These are phyloP conservation scores for Fulmarus glacialis DNA, from an alignment of 2,113 vertebrate species.

Conservation along the genomic window DNA sequence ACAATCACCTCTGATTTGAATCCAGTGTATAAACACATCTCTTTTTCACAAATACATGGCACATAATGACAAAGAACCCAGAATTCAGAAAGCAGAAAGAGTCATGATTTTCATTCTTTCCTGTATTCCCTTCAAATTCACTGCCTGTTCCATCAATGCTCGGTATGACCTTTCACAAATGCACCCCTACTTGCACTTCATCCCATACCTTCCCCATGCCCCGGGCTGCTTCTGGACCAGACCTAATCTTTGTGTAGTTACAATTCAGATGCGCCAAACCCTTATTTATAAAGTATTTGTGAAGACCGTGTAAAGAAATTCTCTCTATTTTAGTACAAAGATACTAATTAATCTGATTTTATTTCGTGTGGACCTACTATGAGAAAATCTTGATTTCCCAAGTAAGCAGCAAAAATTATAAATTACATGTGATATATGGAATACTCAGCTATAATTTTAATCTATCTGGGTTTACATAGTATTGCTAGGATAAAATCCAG, in stretches of 20 bases:
- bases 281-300: background rate
- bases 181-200: background rate
- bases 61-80: background rate
- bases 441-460: background rate
- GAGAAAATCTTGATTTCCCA: background rate
- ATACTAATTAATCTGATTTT: background rate
- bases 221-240: background rate
- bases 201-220: no score
- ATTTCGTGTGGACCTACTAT: background rate
- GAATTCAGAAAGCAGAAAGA: background rate
- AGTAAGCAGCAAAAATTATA: background rate
- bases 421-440: background rate
- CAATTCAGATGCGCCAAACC: background rate
- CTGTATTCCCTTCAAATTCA: background rate
- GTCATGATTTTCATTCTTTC: background rate
- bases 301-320: background rate
- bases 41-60: background rate
- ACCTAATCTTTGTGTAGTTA: background rate
- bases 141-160: background rate
- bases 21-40: background rate
- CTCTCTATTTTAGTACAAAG: background rate
- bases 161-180: background rate
- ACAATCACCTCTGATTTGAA: background rate
- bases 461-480: background rate
- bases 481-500: background rate